Base-by-base conservation (phyloP, 2,113 vertebrate species). In the Chloebia gouldiae region DNA sequence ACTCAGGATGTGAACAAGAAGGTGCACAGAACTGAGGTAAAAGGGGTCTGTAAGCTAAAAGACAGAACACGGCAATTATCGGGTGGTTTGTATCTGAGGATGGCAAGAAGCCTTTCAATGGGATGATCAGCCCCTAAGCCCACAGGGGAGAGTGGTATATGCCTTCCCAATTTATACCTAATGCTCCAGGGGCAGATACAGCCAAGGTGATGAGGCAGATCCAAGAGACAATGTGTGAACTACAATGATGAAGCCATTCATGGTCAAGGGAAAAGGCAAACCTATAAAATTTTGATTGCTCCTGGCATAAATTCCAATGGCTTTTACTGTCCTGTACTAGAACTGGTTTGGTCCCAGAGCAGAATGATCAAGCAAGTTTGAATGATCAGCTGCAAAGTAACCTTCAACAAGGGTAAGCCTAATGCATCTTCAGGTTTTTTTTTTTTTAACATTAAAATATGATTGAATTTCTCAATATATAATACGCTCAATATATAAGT, bases 351-450 rank as follows among this genome's bases (percentile, higher is more conserved):
- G 8, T 69, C 23, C 18, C 57, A 89, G 68, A 60, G 15, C 20
- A 72, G 50, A 53, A 42, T 1, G 17, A 54, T 1, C 0, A 0
- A 54, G 21, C 13, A 69, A 49, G 40, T 33, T 33, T 49, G 35
- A 90, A 53, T 40, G 30, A 47, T 61, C 17, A 54, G 10, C 30
- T 92, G 18, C 35, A 24, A 79, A 31, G 63, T 76, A 71, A 72
- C 33, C 65, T 90, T 70, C 53, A 84, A 69, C 28, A 93, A 75
- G 69, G n/a, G 33, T 47, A 30, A 78, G 35, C 31, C 51, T 56
- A 59, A 79, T 4, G 10, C 40, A 81, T 4, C 8, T 72, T 59
- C 21, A 28, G 22, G 39, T 39, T 39, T 39, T 10, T 8, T 37
- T n/a, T 23, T 16, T 39, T 63, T 42, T 53, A 63, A 49, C 5